Conservation (phyloP, 2,113 vertebrate genomes). For the Dunckerocampus dactyliophorus region DNA sequence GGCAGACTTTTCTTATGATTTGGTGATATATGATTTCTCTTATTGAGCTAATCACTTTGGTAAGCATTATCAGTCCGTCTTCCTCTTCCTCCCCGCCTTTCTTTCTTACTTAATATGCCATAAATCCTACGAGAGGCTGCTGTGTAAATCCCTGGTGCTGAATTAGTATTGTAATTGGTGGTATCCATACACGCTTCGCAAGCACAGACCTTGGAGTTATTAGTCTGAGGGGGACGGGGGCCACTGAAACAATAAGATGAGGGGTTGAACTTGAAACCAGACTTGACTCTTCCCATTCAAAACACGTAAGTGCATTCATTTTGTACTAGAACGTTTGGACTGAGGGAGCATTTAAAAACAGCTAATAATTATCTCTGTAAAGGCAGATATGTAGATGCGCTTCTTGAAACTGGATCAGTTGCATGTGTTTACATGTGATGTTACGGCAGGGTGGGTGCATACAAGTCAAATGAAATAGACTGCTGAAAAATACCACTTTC, state of each 20-base stretch:
- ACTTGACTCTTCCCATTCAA: slow-evolving; percentile 52
- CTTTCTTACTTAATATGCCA: slow-evolving; percentile 36
- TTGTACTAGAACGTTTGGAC: slow-evolving; percentile 56
- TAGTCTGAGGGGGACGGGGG: slow-evolving; percentile 63
- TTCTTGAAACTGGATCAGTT: not conserved
- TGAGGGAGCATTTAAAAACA: not conserved
- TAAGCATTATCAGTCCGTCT: slow-evolving; percentile 61
- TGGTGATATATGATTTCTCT: slow-evolving; percentile 64
- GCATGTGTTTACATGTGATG: not conserved
- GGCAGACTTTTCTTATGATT: slow-evolving; percentile 39
- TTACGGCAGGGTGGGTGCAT: not conserved
- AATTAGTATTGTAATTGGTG: slow-evolving; percentile 73
- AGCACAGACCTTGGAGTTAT: slow-evolving; percentile 59
- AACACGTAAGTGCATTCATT: slow-evolving; percentile 56
- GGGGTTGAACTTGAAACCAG: slow-evolving; percentile 49
- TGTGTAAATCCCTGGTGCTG: slow-evolving; percentile 63
- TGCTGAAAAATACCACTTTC: not conserved
- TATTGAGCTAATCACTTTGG: slow-evolving; percentile 72
- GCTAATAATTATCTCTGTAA: slow-evolving; percentile 1
- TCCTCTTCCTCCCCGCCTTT: slow-evolving; percentile 9
- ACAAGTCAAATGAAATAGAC: not conserved
- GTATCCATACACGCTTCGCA: slow-evolving; percentile 59
- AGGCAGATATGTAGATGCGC: slow-evolving; percentile 6
- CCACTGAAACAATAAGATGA: slow-evolving; percentile 66
- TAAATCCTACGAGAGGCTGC: slow-evolving; percentile 62